phyloP scores from a whole-genome alignment of 1,140 invertebrate genomes.

The Mactra quadrangularis region DNA sequence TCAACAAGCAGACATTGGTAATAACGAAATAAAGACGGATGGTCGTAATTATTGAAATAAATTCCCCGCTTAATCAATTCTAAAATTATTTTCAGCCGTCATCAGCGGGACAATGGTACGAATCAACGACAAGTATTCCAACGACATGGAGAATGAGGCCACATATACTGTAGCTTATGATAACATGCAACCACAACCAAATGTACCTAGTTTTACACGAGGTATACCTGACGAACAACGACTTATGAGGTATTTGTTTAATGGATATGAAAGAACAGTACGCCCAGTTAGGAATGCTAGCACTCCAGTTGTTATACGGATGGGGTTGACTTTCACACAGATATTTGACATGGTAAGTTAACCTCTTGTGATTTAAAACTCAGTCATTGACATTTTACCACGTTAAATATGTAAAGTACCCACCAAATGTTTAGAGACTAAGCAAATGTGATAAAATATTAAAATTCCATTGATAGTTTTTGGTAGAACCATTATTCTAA shows the following conservation, averaged over 20 bases:
- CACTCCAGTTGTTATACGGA: slow-evolving; percentile 79
- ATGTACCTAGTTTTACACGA: slow-evolving; percentile 8
- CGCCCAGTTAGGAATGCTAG: slow-evolving; percentile 83
- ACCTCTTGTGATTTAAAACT: too few species aligned
- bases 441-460: too few species aligned
- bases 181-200: background rate
- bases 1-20: too few species aligned
- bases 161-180: background rate
- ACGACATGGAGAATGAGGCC: background rate
- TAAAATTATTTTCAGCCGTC: slow-evolving; percentile 19
- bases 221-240: slow-evolving; percentile 78
- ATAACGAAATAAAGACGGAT: too few species aligned
- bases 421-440: too few species aligned
- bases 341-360: slow-evolving; percentile 88
- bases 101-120: background rate
- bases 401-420: too few species aligned
- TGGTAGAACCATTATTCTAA: too few species aligned
- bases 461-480: too few species aligned
- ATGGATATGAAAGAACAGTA: slow-evolving; percentile 97
- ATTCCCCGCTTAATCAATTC: background rate
- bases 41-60: background rate
- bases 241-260: slow-evolving; percentile 71
- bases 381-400: too few species aligned
- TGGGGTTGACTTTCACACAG: slow-evolving; percentile 83
- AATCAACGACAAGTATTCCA: slow-evolving; percentile 15